Evolutionary conservation across 2,113 vertebrate genomes (phyloP).

Genomic region (Tupaia tana): DNA sequence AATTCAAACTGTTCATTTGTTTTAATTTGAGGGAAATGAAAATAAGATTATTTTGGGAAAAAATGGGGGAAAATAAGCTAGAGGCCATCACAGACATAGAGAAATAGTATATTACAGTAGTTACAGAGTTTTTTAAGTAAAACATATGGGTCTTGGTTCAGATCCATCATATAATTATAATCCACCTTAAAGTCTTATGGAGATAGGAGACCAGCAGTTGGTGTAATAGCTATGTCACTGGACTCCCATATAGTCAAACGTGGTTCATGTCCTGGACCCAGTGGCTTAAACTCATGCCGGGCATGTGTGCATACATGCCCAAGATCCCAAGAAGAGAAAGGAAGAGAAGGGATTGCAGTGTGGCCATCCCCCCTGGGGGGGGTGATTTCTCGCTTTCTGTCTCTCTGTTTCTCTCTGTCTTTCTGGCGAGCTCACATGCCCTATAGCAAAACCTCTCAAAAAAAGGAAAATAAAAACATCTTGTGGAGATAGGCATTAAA

Average conservation of each 20-base stretch:
- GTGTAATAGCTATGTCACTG: no score
- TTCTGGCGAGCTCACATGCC: no score
- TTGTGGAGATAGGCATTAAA: neutral
- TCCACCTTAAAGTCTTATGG: neutral
- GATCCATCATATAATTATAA: neutral
- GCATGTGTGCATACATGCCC: no score
- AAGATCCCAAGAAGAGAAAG: no score
- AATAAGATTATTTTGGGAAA: neutral
- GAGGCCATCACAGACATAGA: neutral
- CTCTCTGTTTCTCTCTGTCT: no score
- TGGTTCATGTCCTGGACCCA: no score
- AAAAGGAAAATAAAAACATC: neutral
- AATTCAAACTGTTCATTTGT: neutral
- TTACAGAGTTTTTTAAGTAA: neutral
- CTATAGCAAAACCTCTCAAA: no score
- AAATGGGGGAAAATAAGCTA: neutral
- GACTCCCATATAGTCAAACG: no score
- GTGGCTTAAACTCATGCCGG: no score
- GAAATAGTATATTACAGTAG: neutral
- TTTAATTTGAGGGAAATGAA: neutral
- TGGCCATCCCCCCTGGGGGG: no score
- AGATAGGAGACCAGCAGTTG: neutral
- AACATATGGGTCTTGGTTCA: neutral
- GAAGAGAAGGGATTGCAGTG: no score
- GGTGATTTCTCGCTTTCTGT: no score